phyloP scores from a whole-genome alignment of 2,888 invertebrate genomes.

The Muschampia plurimacula region DNA sequence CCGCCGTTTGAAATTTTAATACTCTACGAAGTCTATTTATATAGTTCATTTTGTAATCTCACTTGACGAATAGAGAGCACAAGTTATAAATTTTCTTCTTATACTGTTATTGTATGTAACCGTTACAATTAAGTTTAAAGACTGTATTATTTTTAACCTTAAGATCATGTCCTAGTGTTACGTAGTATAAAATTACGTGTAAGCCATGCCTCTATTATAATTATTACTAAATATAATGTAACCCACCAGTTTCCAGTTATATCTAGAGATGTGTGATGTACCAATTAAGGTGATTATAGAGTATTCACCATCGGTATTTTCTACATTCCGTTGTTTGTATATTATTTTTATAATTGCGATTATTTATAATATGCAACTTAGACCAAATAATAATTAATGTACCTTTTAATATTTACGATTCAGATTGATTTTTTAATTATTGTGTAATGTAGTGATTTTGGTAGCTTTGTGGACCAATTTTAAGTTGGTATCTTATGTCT shows the following conservation, averaged over 20 bases:
- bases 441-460: constrained; percentile 74
- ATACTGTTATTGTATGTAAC: constrained; percentile 73
- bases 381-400: constrained; percentile 86
- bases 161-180: constrained; percentile 81
- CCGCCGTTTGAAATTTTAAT: constrained; percentile 78
- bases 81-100: constrained; percentile 73
- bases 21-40: constrained; percentile 78
- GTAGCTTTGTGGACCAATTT: constrained; percentile 84
- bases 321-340: constrained; percentile 85
- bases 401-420: constrained; percentile 81
- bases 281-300: constrained; percentile 69
- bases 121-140: constrained; percentile 83
- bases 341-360: constrained; percentile 78
- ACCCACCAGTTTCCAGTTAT: constrained; percentile 86
- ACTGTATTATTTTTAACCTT: constrained; percentile 81
- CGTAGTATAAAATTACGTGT: constrained; percentile 79
- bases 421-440: constrained; percentile 69
- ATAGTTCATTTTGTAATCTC: constrained; percentile 82
- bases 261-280: constrained; percentile 79
- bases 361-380: constrained; percentile 84
- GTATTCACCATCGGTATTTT: constrained; percentile 76
- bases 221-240: constrained; percentile 73
- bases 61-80: constrained; percentile 82
- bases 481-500: constrained; percentile 78
- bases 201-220: constrained; percentile 71